These are phyloP conservation scores for Xestia rhomboidea DNA, from an alignment of 2,888 invertebrate genomes.

Conservation along the genomic window DNA sequence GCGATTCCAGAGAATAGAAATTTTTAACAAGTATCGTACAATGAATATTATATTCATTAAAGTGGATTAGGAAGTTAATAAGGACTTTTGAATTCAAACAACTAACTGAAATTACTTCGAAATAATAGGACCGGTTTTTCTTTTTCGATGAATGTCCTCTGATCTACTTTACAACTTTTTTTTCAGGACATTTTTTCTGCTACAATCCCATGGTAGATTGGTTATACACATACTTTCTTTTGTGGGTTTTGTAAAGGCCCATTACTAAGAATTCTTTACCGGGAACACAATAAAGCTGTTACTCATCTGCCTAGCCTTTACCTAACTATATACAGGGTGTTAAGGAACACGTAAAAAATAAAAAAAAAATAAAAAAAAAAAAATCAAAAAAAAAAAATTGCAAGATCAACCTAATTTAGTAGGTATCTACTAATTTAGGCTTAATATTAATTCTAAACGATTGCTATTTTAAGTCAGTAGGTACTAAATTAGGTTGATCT, in stretches of 20 bases:
- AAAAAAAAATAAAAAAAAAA: no score
- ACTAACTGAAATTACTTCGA: constrained; percentile 5
- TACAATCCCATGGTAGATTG: not conserved
- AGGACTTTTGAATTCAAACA: constrained; percentile 11
- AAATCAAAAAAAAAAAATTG: no score
- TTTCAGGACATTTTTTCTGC: not conserved
- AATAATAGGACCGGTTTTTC: not conserved
- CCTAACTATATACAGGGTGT: no score
- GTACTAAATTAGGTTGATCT: no score
- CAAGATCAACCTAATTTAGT: no score
- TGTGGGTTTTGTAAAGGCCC: not conserved
- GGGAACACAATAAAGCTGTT: not conserved
- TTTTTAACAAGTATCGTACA: constrained; percentile 15
- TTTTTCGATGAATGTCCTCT: not conserved
- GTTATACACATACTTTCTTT: not conserved
- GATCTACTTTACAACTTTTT: not conserved
- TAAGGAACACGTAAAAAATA: no score
- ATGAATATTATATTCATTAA: constrained; percentile 21
- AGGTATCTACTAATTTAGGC: no score
- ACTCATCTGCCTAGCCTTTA: not conserved
- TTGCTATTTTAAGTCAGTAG: no score
- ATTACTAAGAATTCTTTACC: not conserved
- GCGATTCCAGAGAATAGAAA: constrained; percentile 3
- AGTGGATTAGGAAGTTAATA: constrained; percentile 11
- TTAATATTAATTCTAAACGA: no score